A percentile compares a stretch with the other conserved stretches of the same genome.
Conservation (phyloP, 64 coral and sea anemone species). For the Catalaphyllia jardinei region DNA sequence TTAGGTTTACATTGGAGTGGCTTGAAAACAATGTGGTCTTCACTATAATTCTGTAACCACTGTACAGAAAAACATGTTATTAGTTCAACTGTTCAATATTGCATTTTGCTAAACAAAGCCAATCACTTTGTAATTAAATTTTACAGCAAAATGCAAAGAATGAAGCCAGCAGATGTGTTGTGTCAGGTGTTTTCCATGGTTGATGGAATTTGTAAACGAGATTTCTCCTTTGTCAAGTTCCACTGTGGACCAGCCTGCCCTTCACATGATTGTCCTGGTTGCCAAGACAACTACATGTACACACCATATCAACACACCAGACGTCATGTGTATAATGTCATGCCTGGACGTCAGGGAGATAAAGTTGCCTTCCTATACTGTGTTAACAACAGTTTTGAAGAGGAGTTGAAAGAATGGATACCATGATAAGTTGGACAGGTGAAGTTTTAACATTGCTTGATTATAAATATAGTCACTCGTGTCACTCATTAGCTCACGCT, state of each 20-base stretch:
- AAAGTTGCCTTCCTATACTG: slow-evolving; percentile 4
- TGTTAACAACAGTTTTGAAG: slow-evolving; percentile 20
- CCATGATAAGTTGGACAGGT: not conserved
- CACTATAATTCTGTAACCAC: not conserved
- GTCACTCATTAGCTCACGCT: too few relatives aligned
- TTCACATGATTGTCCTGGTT: slow-evolving; percentile 45
- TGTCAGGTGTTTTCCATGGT: slow-evolving; percentile 61
- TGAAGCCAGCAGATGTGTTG: slow-evolving; percentile 53
- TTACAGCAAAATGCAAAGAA: not conserved
- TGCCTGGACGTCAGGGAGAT: slow-evolving; percentile 30
- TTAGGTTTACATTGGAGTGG: too few relatives aligned
- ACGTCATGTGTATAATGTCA: slow-evolving; percentile 58
- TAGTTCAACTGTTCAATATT: too few relatives aligned
- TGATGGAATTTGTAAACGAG: slow-evolving; percentile 32
- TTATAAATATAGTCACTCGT: too few relatives aligned
- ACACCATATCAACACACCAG: not conserved
- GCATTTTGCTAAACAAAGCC: not conserved
- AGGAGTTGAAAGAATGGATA: slow-evolving; percentile 11
- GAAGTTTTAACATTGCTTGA: not conserved
- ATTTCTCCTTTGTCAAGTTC: slow-evolving; percentile 58
- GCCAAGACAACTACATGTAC: slow-evolving; percentile 4
- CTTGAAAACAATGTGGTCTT: too few relatives aligned
- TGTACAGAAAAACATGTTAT: too few relatives aligned
- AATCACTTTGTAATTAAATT: not conserved
- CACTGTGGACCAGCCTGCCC: slow-evolving; percentile 73